These are phyloP conservation scores for Distichodus sexfasciatus DNA, from an alignment of 2,797 vertebrate genomes.

Conservation along the genomic window DNA sequence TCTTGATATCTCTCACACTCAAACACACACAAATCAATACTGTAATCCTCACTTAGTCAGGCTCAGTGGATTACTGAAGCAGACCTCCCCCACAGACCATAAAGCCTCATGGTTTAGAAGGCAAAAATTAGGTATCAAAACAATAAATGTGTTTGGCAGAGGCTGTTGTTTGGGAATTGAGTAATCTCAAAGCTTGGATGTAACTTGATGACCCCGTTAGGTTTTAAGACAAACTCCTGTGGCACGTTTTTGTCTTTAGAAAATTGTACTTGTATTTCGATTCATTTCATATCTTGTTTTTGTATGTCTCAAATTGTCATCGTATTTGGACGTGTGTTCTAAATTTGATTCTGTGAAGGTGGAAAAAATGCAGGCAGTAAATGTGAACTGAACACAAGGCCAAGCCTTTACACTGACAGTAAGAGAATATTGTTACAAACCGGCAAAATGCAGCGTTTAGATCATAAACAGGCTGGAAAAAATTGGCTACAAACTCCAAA, in stretches of 20 bases:
- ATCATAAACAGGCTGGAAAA: no score
- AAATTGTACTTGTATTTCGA: slow-evolving; percentile 29
- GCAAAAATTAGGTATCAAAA: background rate
- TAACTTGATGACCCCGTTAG: no score
- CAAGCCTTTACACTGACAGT: background rate
- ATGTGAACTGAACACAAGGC: background rate
- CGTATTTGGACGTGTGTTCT: background rate
- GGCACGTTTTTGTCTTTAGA: background rate
- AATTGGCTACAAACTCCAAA: no score
- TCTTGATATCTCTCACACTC: background rate
- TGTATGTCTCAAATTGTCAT: slow-evolving; percentile 1
- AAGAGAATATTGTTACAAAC: no score
- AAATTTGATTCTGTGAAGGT: slow-evolving; percentile 8
- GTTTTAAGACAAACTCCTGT: no score
- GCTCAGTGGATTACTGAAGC: background rate
- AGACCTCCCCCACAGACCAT: background rate
- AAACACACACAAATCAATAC: background rate
- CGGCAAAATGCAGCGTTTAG: no score
- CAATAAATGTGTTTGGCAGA: background rate
- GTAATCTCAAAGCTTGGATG: no score
- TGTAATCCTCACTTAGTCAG: background rate
- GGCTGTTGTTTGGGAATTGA: no score
- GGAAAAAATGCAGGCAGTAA: background rate
- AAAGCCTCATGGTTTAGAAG: background rate
- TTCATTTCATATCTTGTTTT: background rate